Percentiles rank a stretch among this genome's conserved stretches.
These are phyloP conservation scores for Potamarius usumacintae DNA, from an alignment of 2,113 vertebrate genomes.

Conservation along the genomic window DNA sequence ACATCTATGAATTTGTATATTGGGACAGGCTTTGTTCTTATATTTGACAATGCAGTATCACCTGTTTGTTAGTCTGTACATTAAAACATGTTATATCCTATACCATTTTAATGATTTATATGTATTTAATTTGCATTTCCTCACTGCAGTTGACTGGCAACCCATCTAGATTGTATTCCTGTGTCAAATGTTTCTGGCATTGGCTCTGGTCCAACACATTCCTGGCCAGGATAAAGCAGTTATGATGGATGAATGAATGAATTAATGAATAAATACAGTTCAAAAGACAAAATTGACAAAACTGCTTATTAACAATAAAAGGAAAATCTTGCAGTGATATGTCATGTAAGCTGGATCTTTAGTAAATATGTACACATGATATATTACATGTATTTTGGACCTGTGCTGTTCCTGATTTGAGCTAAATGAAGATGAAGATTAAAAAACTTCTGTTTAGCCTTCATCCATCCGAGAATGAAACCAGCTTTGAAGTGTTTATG, in stretches of 20 bases:
- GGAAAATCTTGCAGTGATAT: neutral
- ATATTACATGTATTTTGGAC: neutral
- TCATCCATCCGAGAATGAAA: slow-evolving; percentile 37
- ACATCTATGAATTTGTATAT: neutral
- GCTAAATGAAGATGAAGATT: slow-evolving; percentile 24
- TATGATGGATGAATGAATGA: neutral
- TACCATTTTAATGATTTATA: neutral
- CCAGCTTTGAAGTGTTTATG: slow-evolving; percentile 54
- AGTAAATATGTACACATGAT: slow-evolving; percentile 9
- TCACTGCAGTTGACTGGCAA: neutral
- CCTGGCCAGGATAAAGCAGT: neutral
- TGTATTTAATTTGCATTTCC: neutral
- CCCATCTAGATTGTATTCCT: neutral
- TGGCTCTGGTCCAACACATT: neutral
- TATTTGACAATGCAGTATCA: neutral
- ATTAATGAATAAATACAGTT: neutral
- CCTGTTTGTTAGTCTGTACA: neutral
- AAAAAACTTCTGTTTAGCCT: slow-evolving; percentile 32
- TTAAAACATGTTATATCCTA: neutral
- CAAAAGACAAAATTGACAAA: neutral
- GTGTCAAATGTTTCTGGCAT: neutral
- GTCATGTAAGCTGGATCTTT: too few relatives aligned
- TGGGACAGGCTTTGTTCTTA: neutral
- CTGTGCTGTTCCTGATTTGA: slow-evolving; percentile 5
- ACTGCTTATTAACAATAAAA: neutral